These are phyloP conservation scores for Druon quercuslanigerum DNA, from an alignment of 1,140 invertebrate genomes.

Conservation along the genomic window DNA sequence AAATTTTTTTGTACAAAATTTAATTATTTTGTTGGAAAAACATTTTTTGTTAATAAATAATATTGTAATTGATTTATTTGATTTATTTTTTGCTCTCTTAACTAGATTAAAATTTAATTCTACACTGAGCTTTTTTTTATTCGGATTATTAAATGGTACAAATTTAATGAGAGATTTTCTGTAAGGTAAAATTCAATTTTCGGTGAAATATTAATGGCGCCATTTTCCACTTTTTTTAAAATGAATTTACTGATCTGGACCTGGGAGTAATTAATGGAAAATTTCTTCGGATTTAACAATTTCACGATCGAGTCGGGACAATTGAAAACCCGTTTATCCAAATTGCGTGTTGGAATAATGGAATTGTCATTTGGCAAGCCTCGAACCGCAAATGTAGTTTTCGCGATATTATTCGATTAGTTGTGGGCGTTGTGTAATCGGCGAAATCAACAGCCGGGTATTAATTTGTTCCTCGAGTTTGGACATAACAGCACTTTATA, in stretches of 20 bases:
- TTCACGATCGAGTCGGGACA: background rate
- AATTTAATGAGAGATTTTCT: too few relatives aligned
- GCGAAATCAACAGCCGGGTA: conserved; percentile 4
- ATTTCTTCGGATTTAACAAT: background rate
- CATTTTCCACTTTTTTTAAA: too few relatives aligned
- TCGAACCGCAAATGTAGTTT: conserved; percentile 20
- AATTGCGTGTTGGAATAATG: conserved; percentile 19
- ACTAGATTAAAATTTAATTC: too few relatives aligned
- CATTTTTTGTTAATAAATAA: too few relatives aligned
- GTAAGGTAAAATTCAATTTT: too few relatives aligned
- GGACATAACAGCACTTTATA: background rate
- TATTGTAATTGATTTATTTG: too few relatives aligned
- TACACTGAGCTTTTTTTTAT: too few relatives aligned
- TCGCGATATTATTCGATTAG: conserved; percentile 19
- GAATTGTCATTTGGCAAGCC: conserved; percentile 26
- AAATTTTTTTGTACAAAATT: too few relatives aligned
- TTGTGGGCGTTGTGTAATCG: conserved; percentile 4
- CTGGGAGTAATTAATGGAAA: conserved; percentile 5
- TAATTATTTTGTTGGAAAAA: too few relatives aligned
- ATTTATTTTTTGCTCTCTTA: too few relatives aligned
- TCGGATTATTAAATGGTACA: too few relatives aligned
- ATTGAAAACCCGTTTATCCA: conserved; percentile 16
- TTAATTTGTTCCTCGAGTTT: conserved; percentile 12
- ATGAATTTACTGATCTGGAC: background rate
- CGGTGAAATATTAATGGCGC: too few relatives aligned